Evolutionary conservation across 2,113 vertebrate genomes (phyloP).

Genomic region (Hassar affinis): DNA sequence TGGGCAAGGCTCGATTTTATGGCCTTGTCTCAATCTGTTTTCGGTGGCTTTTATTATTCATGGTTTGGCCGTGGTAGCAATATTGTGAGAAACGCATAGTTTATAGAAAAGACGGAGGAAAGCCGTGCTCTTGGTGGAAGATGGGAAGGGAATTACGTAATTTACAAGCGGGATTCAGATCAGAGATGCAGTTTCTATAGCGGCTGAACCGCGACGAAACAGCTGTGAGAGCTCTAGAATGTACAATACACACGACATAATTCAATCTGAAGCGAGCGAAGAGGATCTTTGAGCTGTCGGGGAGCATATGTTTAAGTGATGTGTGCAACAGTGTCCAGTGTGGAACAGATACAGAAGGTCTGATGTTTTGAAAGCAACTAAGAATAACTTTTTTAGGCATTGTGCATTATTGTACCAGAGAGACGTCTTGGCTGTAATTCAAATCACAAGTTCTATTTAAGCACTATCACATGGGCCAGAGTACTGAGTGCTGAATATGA

Average conservation of each 20-base stretch:
- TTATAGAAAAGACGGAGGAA: slow-evolving; percentile 13
- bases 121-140: background rate
- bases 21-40: slow-evolving; percentile 17
- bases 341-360: background rate
- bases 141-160: background rate
- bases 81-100: slow-evolving; percentile 22
- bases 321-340: background rate
- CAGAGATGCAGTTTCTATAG: background rate
- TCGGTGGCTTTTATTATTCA: slow-evolving; percentile 17
- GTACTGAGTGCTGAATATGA: background rate
- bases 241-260: background rate
- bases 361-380: background rate
- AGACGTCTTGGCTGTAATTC: background rate
- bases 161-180: slow-evolving; percentile 4
- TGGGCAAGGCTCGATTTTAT: slow-evolving; percentile 19
- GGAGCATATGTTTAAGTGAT: too few species aligned
- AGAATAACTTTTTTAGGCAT: background rate
- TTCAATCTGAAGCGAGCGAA: background rate
- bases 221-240: background rate
- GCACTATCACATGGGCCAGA: background rate
- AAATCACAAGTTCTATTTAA: background rate
- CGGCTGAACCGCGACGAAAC: background rate
- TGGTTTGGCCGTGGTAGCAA: slow-evolving; percentile 13
- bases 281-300: background rate
- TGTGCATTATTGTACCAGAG: too few species aligned